Base-by-base conservation (phyloP, 2,797 vertebrate genomes). In the Dipus sagitta region DNA sequence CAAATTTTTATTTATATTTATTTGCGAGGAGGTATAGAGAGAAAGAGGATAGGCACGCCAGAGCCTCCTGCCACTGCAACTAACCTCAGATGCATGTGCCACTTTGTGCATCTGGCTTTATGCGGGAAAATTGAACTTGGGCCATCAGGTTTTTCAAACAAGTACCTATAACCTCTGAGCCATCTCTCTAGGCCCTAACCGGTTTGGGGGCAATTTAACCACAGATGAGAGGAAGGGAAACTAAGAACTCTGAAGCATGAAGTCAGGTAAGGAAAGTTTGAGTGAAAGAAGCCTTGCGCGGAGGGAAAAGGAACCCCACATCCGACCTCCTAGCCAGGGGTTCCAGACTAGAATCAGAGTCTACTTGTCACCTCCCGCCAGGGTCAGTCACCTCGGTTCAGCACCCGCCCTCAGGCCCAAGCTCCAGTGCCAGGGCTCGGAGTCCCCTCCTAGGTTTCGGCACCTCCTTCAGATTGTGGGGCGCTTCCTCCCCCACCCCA, bases 341-440 rank as follows among this genome's bases (percentile, higher is more conserved):
- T 70, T 67, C 18, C 2, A 9, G 17, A 62, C 10, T 47, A 47
- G 52, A 80, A 1, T 32, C 21, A 76, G 71, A 30, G 54, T 82
- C 75, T 38, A 14, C 28, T 1, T 0, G 0, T 32, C 84, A 34
- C 24, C 47, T 26, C 47, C 18, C 3, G 8, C 60, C 18, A 32
- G 3, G 6, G 0, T 38, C 80, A 32, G 81, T 54, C 11, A 11
- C 42, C 62, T 21, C 23, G 1, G 9, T 65, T 18, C 83, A 24
- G 77, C 24, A 15, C 1, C 28, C 28, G 17, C 23, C 15, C 54
- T 21, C 80, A 3, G 21, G 80, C 34, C 32, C 2, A 68, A 4
- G 13, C 21, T 13, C 38, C 62, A 5, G 17, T 20, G n/a, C 20
- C 32, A 20, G 3, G 30, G 24, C 26, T 87, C 54, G 24, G 75